A percentile compares a stretch with the other conserved stretches of the same genome.
Conservation (phyloP, 1,140 invertebrate species). For the Heliconius congener region DNA sequence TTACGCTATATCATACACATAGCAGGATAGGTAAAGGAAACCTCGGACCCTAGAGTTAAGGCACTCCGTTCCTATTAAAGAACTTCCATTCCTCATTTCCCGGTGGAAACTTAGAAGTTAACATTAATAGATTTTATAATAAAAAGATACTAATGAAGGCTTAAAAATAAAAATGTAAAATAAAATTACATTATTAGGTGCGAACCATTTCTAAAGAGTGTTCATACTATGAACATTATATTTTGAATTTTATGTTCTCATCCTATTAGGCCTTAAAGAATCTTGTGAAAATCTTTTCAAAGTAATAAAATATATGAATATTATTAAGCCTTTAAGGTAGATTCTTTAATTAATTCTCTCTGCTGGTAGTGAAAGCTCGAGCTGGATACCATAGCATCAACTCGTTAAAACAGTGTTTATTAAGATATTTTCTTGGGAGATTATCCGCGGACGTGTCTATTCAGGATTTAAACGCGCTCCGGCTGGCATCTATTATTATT, state of each 20-base stretch:
- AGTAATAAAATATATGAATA: slow-evolving; percentile 19
- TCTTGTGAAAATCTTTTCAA: slow-evolving; percentile 9
- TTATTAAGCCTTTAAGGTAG: slow-evolving; percentile 14
- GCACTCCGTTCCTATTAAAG: too few relatives aligned
- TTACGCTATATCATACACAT: too few relatives aligned
- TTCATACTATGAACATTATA: neutral
- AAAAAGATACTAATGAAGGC: neutral
- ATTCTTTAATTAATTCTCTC: slow-evolving; percentile 35
- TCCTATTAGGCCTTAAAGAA: neutral
- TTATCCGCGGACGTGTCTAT: slow-evolving; percentile 70
- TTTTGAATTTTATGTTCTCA: neutral
- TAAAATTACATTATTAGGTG: neutral
- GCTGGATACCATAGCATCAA: slow-evolving; percentile 48
- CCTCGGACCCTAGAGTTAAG: too few relatives aligned
- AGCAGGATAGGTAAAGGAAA: too few relatives aligned
- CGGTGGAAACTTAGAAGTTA: neutral
- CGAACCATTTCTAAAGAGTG: neutral
- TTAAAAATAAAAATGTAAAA: neutral
- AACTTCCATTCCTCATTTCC: too few relatives aligned
- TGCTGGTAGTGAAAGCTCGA: slow-evolving; percentile 19
- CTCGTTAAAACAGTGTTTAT: slow-evolving; percentile 69
- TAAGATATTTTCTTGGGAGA: slow-evolving; percentile 65
- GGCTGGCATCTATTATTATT: slow-evolving; percentile 71
- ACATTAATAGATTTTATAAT: neutral
- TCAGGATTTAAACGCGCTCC: slow-evolving; percentile 70